phyloP scores from a whole-genome alignment of 2,113 vertebrate species.

The Oceanites oceanicus region DNA sequence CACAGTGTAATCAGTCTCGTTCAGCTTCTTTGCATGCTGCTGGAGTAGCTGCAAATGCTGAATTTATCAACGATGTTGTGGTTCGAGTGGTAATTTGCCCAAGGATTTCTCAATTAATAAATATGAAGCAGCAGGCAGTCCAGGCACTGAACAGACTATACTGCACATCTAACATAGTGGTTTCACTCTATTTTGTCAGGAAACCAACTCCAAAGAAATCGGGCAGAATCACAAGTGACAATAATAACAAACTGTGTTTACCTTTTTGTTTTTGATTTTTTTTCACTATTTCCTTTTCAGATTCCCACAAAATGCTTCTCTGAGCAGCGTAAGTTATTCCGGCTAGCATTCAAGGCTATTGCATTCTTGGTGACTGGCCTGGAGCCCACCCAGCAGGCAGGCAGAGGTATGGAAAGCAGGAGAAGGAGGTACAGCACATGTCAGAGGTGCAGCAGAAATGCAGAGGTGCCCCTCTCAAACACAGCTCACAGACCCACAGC shows the following conservation, averaged over 20 bases:
- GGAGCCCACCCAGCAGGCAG: background rate
- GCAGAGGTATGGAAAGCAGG: background rate
- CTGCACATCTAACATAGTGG: background rate
- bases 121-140: slow-evolving; percentile 38
- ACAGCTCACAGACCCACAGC: background rate
- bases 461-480: background rate
- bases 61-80: slow-evolving; percentile 16
- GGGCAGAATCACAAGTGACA: background rate
- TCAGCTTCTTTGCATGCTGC: slow-evolving; percentile 39
- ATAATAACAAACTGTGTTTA: background rate
- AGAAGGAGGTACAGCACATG: background rate
- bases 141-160: background rate
- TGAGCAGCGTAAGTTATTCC: background rate
- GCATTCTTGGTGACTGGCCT: background rate
- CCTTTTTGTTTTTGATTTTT: background rate
- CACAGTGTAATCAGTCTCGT: background rate
- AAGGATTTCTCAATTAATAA: slow-evolving; percentile 44
- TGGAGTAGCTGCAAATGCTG: slow-evolving; percentile 3
- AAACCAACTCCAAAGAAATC: background rate
- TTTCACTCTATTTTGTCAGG: background rate
- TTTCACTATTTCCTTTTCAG: background rate
- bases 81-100: slow-evolving; percentile 34
- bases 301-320: background rate
- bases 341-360: background rate
- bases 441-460: background rate